A percentile compares a stretch with the other conserved stretches of the same genome.
These are phyloP conservation scores for Rhinichthys osculus DNA, from an alignment of 2,797 vertebrate species.

Conservation along the genomic window DNA sequence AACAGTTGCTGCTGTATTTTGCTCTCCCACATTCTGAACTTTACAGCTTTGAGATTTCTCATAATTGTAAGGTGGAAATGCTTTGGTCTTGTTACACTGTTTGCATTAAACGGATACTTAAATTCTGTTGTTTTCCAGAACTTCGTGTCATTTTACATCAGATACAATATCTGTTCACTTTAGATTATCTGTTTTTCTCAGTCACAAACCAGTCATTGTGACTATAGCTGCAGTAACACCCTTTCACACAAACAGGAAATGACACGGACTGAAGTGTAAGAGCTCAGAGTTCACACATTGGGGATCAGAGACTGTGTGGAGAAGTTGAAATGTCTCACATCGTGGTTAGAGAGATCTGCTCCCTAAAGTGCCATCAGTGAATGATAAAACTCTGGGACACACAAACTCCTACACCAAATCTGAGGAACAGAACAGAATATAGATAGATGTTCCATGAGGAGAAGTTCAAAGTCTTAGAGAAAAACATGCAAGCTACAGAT, in stretches of 20 bases:
- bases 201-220: not conserved
- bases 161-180: not conserved
- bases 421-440: not conserved
- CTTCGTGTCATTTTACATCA: not conserved
- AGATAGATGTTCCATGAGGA: slow-evolving; percentile 1
- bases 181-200: not conserved
- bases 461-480: not conserved
- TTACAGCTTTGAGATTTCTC: not conserved
- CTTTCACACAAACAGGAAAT: slow-evolving; percentile 42
- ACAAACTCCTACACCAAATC: slow-evolving; percentile 6
- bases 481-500: not conserved
- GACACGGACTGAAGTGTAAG: slow-evolving; percentile 33
- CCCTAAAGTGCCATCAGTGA: not conserved
- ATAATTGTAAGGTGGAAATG: not conserved
- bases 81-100: not conserved
- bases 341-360: slow-evolving; percentile 12
- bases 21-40: not conserved
- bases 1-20: not conserved
- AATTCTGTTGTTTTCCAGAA: not conserved
- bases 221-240: slow-evolving; percentile 30
- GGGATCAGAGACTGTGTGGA: slow-evolving; percentile 31
- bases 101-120: not conserved
- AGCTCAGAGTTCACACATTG: slow-evolving; percentile 44
- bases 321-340: slow-evolving; percentile 35
- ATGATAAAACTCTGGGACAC: slow-evolving; percentile 53